phyloP scores from a whole-genome alignment of 2,888 invertebrate species.

The Pogonocherus hispidulus region DNA sequence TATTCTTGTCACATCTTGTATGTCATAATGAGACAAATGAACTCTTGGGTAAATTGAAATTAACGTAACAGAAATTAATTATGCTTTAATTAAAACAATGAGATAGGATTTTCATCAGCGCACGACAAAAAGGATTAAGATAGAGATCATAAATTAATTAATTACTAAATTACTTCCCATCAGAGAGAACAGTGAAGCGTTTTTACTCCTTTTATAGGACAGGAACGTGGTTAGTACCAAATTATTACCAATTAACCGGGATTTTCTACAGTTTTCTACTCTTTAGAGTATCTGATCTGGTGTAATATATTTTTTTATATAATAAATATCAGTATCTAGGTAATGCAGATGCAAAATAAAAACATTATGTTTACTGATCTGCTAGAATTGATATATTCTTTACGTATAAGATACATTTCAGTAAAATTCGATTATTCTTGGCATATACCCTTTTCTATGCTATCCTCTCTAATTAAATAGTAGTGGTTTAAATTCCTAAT shows the following conservation, averaged over 20 bases:
- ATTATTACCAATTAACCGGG: neutral
- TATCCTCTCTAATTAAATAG: too few species aligned
- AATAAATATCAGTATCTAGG: too few species aligned
- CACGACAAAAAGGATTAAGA: conserved; percentile 13
- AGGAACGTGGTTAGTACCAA: neutral
- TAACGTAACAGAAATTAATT: conserved; percentile 3
- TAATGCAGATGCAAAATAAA: too few species aligned
- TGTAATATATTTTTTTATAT: too few species aligned
- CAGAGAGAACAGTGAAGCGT: neutral
- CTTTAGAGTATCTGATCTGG: too few species aligned
- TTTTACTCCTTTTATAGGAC: neutral
- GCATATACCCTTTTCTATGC: too few species aligned
- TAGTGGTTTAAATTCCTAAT: too few species aligned
- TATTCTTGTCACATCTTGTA: neutral
- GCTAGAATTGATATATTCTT: too few species aligned
- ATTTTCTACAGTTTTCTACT: too few species aligned
- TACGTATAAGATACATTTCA: too few species aligned
- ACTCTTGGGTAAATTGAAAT: conserved; percentile 2
- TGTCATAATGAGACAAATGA: neutral
- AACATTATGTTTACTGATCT: too few species aligned
- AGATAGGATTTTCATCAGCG: conserved; percentile 10
- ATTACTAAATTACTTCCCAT: conserved; percentile 15
- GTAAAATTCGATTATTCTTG: too few species aligned
- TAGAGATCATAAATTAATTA: conserved; percentile 17
- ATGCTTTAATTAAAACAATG: conserved; percentile 20